Base-by-base conservation (phyloP, 2,797 vertebrate genomes). In the Crotalus adamanteus region DNA sequence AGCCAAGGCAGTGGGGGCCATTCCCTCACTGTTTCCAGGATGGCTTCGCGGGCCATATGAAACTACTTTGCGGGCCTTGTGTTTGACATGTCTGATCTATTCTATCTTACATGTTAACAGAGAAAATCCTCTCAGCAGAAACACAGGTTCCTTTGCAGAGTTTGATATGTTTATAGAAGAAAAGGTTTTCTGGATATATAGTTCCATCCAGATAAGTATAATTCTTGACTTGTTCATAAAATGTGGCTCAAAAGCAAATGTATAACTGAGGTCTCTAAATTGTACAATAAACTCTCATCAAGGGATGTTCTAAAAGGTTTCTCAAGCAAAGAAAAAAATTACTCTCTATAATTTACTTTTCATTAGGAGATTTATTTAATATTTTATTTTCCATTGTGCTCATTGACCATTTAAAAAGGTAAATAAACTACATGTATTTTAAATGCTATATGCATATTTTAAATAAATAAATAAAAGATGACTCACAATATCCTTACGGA, bases 221-320 rank as follows among this genome's bases (percentile, higher is more conserved):
- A 55, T 91, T 93, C 42, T 11, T 78, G 93, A 61, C 91, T 94
- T 83, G 0, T 2, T 91, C 90, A 88, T 94, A 94, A 93, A 61
- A 92, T 95, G 57, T 94, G 63, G 93, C 63, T 65, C 88, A 93
- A 96, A 95, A 94, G 86, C 88, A 97, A 96, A 96, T 96, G 94
- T 96, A 92, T 94, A 96, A 91, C 95, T 95, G 94, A 92, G 18
- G 0, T 94, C 88, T 73, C 31, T 53, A 94, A 93, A 90, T 63
- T 95, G 91, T 93, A 94, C 83, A 95, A 88, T 93, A 90, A 89
- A 78, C 90, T 96, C 96, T 97, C 93, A 96, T 96, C 96, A 95
- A 92, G 92, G 93, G 92, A 95, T 56, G 13, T 91, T 96, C 95
- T 95, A 95, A 93, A 97, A 92, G 95, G 95, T 96, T 73, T 95